Base-by-base conservation (phyloP, 2,888 invertebrate genomes). In the Epirrita christyi region DNA sequence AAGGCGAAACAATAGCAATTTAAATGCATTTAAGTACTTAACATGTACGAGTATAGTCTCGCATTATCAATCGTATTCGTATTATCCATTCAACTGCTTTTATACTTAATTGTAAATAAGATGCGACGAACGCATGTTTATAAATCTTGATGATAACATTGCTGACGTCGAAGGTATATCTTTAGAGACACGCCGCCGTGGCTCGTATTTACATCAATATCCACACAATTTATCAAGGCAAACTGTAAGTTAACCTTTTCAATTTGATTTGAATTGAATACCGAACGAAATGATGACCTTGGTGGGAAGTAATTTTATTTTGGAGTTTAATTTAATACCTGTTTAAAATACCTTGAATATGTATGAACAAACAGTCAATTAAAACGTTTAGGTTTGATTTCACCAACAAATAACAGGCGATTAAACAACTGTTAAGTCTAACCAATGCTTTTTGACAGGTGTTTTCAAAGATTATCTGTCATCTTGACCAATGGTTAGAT, bases 41-140 rank as follows among this genome's bases (percentile, higher is more conserved):
- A 3, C 21, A 68, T 66, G 71, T 70, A 73, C 64, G 63, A 69
- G n/a, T n/a, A 71, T 68, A 70, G 68, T 70, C 67, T 66, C 61
- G 66, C 48, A 59, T 70, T 75, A 80, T 77, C 73, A 72, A 73
- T 64, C 61, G 59, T 64, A 70, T 67, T 63, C 74, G 76, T 21
- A 21, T n/a, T n/a, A n/a, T 76, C 77, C 73, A 78, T 75, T 71
- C 77, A 70, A 73, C 77, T 52, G 65, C 61, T 66, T 62, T 78
- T 79, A 76, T 78, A 73, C 68, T 72, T 76, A 80, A 53, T 57
- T 52, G 47, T 58, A 58, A 58, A 78, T 77, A 78, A 73, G 67
- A 71, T 76, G 68, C n/a, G 78, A 81, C 73, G 72, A 65, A 72
- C 65, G n/a, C n/a, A 68, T 75, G 71, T 78, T 75, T 73, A 74